Percentiles rank a stretch among this genome's conserved stretches.
phyloP scores from a whole-genome alignment of 1,140 invertebrate species.

The Drosophila ogumai region DNA sequence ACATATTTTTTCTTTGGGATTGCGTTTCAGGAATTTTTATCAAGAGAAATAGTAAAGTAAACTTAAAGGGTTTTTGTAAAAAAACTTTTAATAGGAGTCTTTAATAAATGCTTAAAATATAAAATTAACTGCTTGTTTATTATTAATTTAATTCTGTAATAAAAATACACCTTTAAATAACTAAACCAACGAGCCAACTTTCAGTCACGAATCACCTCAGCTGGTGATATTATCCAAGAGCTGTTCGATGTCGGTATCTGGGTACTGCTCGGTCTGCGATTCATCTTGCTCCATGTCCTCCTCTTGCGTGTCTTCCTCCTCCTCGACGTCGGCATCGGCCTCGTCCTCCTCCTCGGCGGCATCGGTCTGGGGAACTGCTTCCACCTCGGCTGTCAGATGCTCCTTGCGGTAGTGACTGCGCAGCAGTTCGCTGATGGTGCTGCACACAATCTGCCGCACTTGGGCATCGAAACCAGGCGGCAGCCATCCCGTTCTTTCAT shows the following conservation, averaged over 20 bases:
- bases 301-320: constrained; percentile 62
- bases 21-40: not conserved
- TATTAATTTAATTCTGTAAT: not conserved
- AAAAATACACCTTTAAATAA: not conserved
- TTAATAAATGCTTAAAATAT: too few species aligned
- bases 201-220: constrained; percentile 1
- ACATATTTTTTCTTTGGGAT: not conserved
- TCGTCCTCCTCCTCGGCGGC: constrained; percentile 60
- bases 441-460: constrained; percentile 89
- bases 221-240: constrained; percentile 66
- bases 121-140: not conserved
- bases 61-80: not conserved
- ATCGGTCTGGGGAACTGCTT: constrained; percentile 57
- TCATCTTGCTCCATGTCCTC: constrained; percentile 71
- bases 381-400: constrained; percentile 67
- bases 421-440: constrained; percentile 87
- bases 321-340: constrained; percentile 44
- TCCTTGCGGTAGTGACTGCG: constrained; percentile 85
- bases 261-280: constrained; percentile 27
- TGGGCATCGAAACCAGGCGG: constrained; percentile 89
- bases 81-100: too few species aligned
- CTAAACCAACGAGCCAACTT: not conserved
- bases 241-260: constrained; percentile 63
- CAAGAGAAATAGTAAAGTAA: not conserved
- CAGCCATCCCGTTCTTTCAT: constrained; percentile 91